Evolutionary conservation across 2,888 invertebrate species (phyloP), one percentile per base, ranked within the genome.

Genomic region (Macrosoma leucophasiata): DNA sequence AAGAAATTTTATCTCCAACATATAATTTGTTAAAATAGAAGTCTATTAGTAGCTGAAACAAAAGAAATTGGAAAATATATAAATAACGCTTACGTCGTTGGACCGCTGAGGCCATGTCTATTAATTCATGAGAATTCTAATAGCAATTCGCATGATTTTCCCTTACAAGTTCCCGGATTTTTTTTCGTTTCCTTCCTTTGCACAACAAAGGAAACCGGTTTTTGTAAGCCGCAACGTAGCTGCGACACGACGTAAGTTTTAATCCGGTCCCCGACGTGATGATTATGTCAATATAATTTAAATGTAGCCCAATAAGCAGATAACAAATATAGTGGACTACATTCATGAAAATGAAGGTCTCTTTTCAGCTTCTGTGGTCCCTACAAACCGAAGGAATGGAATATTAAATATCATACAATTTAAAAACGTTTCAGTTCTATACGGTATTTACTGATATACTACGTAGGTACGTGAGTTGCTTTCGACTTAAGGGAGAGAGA

Each of bases 121-220:
- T 55, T 60, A 58, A 59, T 62, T 54, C 50, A 27, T 41, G 51
- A 38, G 57, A 58, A 56, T 53, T 56, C 52, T 43, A 48, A 48
- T 45, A 50, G 49, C 55, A 58, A 58, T 63, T 67, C 50, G 52
- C 62, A 62, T 64, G 58, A 62, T 66, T 68, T 64, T 62, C 53
- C 58, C 48, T 52, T 53, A 55, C 60, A 57, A 61, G 54, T 58
- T 55, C 46, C 36, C 40, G 48, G 49, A 55, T 47, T 55, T 61
- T n/a, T n/a, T 62, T 57, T 51, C 50, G 52, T 47, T 53, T 47
- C 44, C 56, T 52, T 60, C 46, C 51, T 61, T 62, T 63, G 51
- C 55, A 60, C 63, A 58, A 69, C 68, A 70, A 70, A 66, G 57
- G 56, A 52, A 45, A 37, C 42, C 44, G 50, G 52, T 52, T 62